Evolutionary conservation across 2,797 vertebrate species (phyloP).

Genomic region (Astyanax mexicanus): DNA sequence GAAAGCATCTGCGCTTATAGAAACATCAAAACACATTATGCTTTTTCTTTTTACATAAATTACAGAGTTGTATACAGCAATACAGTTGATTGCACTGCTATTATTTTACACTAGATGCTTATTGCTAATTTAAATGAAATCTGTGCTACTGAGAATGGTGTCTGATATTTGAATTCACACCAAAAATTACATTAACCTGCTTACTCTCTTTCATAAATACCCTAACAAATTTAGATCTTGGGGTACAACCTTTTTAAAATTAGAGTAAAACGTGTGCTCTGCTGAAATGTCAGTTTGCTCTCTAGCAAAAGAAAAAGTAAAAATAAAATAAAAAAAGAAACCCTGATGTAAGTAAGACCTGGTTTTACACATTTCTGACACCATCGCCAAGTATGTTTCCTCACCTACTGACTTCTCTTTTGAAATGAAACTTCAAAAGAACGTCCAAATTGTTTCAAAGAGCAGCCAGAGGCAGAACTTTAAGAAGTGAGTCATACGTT

Average conservation of each 20-base stretch:
- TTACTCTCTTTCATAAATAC: background rate
- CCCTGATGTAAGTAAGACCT: background rate
- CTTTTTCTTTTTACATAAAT: constrained; percentile 63
- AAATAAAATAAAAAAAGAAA: background rate
- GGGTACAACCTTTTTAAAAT: background rate
- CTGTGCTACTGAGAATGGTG: constrained; percentile 30
- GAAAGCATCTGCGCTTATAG: constrained; percentile 55
- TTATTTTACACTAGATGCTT: constrained; percentile 42
- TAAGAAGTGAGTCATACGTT: background rate
- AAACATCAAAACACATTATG: constrained; percentile 49
- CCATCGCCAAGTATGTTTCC: background rate
- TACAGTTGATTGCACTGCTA: constrained; percentile 37
- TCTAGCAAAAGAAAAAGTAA: background rate
- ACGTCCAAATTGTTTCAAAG: constrained; percentile 3
- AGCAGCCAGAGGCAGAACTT: background rate
- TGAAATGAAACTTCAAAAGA: background rate
- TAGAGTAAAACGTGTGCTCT: background rate
- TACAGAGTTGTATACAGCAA: constrained; percentile 54
- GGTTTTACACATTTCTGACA: background rate
- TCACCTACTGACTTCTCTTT: no score
- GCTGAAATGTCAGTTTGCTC: background rate
- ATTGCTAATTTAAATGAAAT: constrained; percentile 36
- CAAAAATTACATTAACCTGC: constrained; percentile 5
- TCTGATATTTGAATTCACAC: background rate
- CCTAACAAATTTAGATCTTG: background rate